Base-by-base conservation (phyloP, 2,113 vertebrate species). In the Onychostruthus taczanowskii region DNA sequence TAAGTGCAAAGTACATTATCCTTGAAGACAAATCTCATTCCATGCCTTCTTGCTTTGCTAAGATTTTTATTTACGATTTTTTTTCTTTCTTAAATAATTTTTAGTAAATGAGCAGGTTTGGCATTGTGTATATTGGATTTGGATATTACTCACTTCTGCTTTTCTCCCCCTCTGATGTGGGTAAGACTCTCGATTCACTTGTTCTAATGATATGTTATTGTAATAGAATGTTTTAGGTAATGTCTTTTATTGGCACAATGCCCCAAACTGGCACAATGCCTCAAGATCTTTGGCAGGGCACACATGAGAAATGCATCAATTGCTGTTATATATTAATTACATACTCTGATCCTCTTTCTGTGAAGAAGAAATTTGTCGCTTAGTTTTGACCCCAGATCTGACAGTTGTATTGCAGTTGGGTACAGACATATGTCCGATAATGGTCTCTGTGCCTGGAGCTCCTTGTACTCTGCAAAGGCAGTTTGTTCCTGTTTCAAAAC, bases 221-320 rank as follows among this genome's bases (percentile, higher is more conserved):
- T 91, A 75, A 67, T 67, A 61, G 24, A 95, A 75, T 68, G 63
- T 87, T 93, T 87, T 58, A 94, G 58, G 62, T 83, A 74, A 74
- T 88, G 44, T 67, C 24, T 89, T 86, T 75, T 61, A 46, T 66
- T 66, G 81, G 53, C 58, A 53, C 16, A 75, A 21, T 87, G 52
- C 35, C 64, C 23, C 39, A 61, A 2, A 50, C 15, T 86, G 86
- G 76, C 89, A 84, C 10, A 53, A 4, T 62, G 77, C 70, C 84
- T 76, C 33, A 62, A 63, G 50, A 50, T 73, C 19, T 47, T 88
- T 93, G 92, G 75, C 82, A 90, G 68, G 24, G 27, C 22, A 55
- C 16, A 3, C 4, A 2, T 43, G 62, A 58, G n/a, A 69, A 95
- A 69, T 1, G 0, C 52, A 59, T 64, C 41, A 43, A 13, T 70